Conservation (phyloP, 2,888 invertebrate species). For the Lingula anatina region DNA sequence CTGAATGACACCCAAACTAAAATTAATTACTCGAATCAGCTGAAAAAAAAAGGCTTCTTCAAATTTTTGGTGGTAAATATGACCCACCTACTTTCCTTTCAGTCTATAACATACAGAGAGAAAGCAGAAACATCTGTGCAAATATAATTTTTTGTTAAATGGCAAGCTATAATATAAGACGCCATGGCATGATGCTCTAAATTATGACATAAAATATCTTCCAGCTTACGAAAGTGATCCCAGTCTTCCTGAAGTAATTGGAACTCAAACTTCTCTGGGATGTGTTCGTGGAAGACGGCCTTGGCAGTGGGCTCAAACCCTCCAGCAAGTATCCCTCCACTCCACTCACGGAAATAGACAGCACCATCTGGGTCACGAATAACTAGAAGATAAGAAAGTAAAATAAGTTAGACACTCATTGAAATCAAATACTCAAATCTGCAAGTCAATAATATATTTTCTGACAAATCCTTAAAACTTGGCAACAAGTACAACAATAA, state of each 20-base stretch:
- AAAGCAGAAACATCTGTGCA: not conserved
- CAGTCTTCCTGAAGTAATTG: slow-evolving; percentile 68
- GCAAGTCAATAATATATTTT: no score
- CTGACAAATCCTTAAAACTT: no score
- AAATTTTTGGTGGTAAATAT: no score
- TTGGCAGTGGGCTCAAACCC: slow-evolving; percentile 89
- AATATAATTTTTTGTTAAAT: not conserved
- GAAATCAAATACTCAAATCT: no score
- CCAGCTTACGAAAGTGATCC: slow-evolving; percentile 88
- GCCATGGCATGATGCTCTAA: no score
- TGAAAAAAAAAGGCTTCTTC: no score
- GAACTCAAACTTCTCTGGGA: slow-evolving; percentile 54
- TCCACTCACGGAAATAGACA: slow-evolving; percentile 63
- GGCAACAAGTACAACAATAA: no score
- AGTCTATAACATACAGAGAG: not conserved
- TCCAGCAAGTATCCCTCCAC: slow-evolving; percentile 79
- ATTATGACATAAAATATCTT: not conserved
- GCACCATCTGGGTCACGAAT: slow-evolving; percentile 65
- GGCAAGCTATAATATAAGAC: not conserved
- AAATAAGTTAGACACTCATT: no score
- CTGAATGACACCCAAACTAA: no score
- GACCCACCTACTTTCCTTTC: no score
- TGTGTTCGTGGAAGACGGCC: slow-evolving; percentile 75
- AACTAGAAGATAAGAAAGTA: slow-evolving; percentile 47
- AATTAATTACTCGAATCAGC: no score